Conservation (phyloP, 2,113 vertebrate genomes). For the Zosterops lateralis region DNA sequence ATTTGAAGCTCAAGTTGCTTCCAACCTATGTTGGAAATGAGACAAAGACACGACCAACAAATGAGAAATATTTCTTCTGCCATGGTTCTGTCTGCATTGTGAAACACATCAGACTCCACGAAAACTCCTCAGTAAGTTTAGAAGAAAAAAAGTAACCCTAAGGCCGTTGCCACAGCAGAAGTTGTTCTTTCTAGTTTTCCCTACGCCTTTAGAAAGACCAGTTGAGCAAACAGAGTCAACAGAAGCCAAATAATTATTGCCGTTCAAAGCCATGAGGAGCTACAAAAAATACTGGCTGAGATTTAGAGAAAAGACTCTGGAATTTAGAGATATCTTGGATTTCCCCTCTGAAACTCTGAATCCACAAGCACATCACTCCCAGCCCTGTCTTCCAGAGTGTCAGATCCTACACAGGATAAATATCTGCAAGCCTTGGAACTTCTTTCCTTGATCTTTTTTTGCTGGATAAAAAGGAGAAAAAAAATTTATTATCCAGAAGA, state of each 20-base stretch:
- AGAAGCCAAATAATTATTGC: neutral
- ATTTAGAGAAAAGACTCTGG: neutral
- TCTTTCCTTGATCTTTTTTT: neutral
- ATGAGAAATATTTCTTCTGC: neutral
- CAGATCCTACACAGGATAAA: neutral
- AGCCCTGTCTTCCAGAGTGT: neutral
- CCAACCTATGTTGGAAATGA: neutral
- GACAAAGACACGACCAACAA: neutral
- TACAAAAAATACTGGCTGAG: neutral
- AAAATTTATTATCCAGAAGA: neutral
- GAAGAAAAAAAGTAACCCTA: neutral
- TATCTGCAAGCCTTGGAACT: accelerated
- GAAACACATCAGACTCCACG: neutral
- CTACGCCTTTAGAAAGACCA: neutral
- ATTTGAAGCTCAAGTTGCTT: neutral
- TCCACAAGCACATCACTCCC: accelerated
- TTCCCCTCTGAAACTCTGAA: neutral
- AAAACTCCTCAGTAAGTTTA: neutral
- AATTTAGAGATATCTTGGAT: neutral
- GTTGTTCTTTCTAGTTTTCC: neutral
- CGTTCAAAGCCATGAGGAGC: neutral
- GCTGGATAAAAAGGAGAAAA: neutral
- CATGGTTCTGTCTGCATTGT: neutral
- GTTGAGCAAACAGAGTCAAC: neutral
- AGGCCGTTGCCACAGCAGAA: neutral